These are phyloP conservation scores for Dascillus cervinus DNA, from an alignment of 2,888 invertebrate species.

Conservation along the genomic window DNA sequence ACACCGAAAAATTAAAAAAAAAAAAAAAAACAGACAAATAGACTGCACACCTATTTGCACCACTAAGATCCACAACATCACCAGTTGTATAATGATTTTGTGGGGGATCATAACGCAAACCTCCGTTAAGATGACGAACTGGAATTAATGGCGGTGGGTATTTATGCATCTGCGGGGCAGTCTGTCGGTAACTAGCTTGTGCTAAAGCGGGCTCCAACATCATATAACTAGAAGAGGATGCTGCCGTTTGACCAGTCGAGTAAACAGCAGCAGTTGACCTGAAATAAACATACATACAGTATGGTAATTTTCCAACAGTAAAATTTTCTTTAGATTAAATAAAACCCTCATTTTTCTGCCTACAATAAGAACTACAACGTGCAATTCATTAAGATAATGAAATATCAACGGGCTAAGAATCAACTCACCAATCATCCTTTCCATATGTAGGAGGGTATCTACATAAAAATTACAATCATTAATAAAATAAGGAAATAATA, in stretches of 20 bases:
- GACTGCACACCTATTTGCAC: slow-evolving; percentile 9
- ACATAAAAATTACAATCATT: slow-evolving; percentile 19
- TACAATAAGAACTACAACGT: too few species aligned
- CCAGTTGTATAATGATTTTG: slow-evolving; percentile 17
- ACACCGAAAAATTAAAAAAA: slow-evolving; percentile 1
- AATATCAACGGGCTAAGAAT: too few species aligned
- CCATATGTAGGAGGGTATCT: slow-evolving; percentile 53
- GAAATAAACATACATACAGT: slow-evolving; percentile 22
- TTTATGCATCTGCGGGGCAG: slow-evolving; percentile 42
- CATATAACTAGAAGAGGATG: slow-evolving; percentile 41
- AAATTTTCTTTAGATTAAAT: too few species aligned
- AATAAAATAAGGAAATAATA: too few species aligned
- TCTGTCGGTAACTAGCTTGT: slow-evolving; percentile 35
- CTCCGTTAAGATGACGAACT: slow-evolving; percentile 40
- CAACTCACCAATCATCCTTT: slow-evolving; percentile 54
- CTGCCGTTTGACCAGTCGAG: slow-evolving; percentile 31
- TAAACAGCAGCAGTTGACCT: slow-evolving; percentile 44
- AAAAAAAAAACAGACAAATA: slow-evolving; percentile 1
- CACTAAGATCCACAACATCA: slow-evolving; percentile 23
- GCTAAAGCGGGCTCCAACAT: slow-evolving; percentile 35
- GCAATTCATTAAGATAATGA: too few species aligned
- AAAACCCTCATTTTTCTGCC: too few species aligned
- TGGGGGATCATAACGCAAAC: slow-evolving; percentile 28
- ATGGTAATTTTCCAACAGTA: too few species aligned
- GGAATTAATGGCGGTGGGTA: slow-evolving; percentile 51